These are phyloP conservation scores for Lynx canadensis DNA, from an alignment of 2,113 vertebrate genomes.

Conservation along the genomic window DNA sequence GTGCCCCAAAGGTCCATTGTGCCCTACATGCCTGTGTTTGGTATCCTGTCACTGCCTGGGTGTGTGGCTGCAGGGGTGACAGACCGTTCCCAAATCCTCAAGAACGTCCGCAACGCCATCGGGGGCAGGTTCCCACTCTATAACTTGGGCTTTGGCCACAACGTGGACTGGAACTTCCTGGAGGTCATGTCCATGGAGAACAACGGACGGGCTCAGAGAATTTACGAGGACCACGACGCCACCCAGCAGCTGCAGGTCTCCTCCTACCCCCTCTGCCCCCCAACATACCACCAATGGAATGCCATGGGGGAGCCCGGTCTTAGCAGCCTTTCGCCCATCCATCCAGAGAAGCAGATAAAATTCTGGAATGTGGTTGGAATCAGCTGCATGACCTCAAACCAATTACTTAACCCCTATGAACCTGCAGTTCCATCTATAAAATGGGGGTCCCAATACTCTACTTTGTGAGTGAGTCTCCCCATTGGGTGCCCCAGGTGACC, in stretches of 20 bases:
- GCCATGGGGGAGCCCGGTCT: background rate
- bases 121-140: conserved; percentile 88
- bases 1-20: background rate
- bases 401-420: background rate
- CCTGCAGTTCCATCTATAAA: background rate
- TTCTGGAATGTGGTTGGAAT: background rate
- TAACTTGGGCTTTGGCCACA: conserved; percentile 91
- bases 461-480: background rate
- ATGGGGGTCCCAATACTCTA: background rate
- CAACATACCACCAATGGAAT: background rate
- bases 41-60: background rate
- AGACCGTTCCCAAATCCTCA: conserved; percentile 83
- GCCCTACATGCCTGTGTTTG: background rate
- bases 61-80: conserved; percentile 85
- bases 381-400: background rate
- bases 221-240: conserved; percentile 91
- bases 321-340: background rate
- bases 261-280: fast-evolving
- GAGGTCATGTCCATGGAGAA: conserved; percentile 90
- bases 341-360: background rate
- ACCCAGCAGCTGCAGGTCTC: conserved; percentile 89
- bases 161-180: conserved; percentile 90
- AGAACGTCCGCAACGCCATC: conserved; percentile 86
- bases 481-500: no score
- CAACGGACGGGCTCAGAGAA: conserved; percentile 87